Conservation (phyloP, 2,113 vertebrate species). For the Hipposideros armiger region DNA sequence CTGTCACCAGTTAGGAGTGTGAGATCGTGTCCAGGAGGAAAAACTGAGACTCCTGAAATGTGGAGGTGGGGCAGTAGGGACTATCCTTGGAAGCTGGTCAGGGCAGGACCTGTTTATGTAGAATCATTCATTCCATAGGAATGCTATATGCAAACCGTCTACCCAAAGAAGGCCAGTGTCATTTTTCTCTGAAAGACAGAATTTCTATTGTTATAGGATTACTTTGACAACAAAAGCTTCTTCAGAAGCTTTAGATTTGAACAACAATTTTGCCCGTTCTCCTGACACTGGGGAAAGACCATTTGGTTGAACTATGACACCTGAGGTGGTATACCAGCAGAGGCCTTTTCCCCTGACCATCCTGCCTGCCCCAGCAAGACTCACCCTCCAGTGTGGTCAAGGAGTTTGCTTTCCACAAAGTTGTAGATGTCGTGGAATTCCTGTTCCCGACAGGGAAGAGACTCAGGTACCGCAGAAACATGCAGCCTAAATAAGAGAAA, state of each 20-base stretch:
- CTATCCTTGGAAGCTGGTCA: not conserved
- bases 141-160: not conserved
- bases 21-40: not conserved
- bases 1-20: not conserved
- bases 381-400: conserved; percentile 96
- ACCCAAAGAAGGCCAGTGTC: not conserved
- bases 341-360: not conserved
- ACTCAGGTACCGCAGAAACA: conserved; percentile 95
- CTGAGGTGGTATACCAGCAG: not conserved
- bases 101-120: not conserved
- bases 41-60: not conserved
- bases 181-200: conserved; percentile 24
- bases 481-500: conserved; percentile 90
- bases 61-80: not conserved
- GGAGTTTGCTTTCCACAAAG: conserved; percentile 97
- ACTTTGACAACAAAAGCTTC: conserved; percentile 4
- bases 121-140: not conserved
- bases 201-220: not conserved
- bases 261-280: not conserved
- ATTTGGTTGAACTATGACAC: not conserved
- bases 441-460: conserved; percentile 96
- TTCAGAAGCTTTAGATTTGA: not conserved
- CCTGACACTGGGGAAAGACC: not conserved
- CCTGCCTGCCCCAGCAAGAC: conserved; percentile 64
- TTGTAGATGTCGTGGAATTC: conserved; percentile 98